Evolutionary conservation across 1,140 invertebrate species (phyloP), one percentile per base, ranked within the genome.

Genomic region (Xylocopa sonorina): DNA sequence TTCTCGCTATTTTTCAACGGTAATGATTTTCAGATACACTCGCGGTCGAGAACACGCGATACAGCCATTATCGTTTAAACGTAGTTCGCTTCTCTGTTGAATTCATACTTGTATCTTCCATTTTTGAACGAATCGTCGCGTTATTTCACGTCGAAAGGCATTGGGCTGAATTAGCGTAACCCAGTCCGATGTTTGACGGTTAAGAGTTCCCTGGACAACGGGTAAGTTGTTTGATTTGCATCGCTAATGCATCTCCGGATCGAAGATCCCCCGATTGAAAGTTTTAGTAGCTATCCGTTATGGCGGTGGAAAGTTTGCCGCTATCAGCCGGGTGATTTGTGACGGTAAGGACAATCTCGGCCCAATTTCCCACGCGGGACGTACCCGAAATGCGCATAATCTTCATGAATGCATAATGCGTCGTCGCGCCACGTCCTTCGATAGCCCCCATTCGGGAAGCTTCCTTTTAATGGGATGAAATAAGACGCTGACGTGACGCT

Each of bases 361-460:
- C 84, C 80, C 82, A 90, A 90, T 90, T 90, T 89, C 86, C 84
- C 72, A 86, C 74, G 76, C 81, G 78, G 72, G 80, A 90, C 89
- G 87, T 90, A 88, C 83, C 67, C 53, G 71, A 87, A 89, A 84
- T 89, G 87, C 88, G 85, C 85, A 87, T 88, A 87, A 90, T 89
- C 87, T 89, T 87, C 88, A 90, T 89, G 88, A 89, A 90, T 90
- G 85, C 84, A 75, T 86, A 90, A 90, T 88, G 85, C 83, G 53
- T 77, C 72, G 82, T 78, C 80, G 72, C 62, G 71, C 73, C 43
- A 51, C 67, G 29, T n/a, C 81, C 71, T 82, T 77, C 21, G 38
- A 69, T 68, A 71, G 74, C 60, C 63, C 64, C n/a, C n/a, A 74
- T 83, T 84, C 71, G 50, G 57, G 50, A 79, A 80, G 82, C 57